These are phyloP conservation scores for Tribolium freemani DNA, from an alignment of 2,888 invertebrate species.

Conservation along the genomic window DNA sequence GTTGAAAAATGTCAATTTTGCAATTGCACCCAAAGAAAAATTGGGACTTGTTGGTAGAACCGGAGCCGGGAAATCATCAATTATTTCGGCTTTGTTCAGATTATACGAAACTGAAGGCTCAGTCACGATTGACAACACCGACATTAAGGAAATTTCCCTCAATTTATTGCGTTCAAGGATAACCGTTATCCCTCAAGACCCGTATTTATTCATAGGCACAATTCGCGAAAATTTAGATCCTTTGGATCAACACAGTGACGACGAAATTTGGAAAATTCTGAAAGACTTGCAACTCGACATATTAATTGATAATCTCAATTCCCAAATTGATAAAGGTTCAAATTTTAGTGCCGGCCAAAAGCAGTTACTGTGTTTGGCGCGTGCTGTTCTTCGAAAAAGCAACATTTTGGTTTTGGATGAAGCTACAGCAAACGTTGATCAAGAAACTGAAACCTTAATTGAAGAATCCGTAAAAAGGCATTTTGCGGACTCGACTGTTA, in stretches of 20 bases:
- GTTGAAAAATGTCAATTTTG: slow-evolving; percentile 76
- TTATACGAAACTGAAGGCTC: slow-evolving; percentile 76
- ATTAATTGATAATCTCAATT: slow-evolving; percentile 1
- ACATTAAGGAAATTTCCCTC: slow-evolving; percentile 64
- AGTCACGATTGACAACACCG: slow-evolving; percentile 69
- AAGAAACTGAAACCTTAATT: slow-evolving; percentile 69
- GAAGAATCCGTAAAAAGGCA: slow-evolving; percentile 70
- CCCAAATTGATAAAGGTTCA: slow-evolving; percentile 8
- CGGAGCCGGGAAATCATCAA: slow-evolving; percentile 83
- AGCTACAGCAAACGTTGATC: slow-evolving; percentile 72
- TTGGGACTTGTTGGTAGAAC: slow-evolving; percentile 84
- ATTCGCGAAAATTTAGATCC: slow-evolving; percentile 76
- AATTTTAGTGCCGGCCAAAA: slow-evolving; percentile 53
- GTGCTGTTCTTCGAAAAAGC: slow-evolving; percentile 70
- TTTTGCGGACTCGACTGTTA: slow-evolving; percentile 70
- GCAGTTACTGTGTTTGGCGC: slow-evolving; percentile 71
- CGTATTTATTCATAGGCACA: slow-evolving; percentile 74
- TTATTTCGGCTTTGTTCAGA: slow-evolving; percentile 83
- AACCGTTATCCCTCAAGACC: slow-evolving; percentile 75
- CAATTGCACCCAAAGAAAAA: slow-evolving; percentile 76
- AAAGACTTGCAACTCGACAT: slow-evolving; percentile 71
- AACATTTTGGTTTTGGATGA: slow-evolving; percentile 71
- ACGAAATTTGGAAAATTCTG: slow-evolving; percentile 76
- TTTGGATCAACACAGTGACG: slow-evolving; percentile 72
- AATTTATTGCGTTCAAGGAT: slow-evolving; percentile 69